phyloP scores from a whole-genome alignment of 2,113 vertebrate species.

The Suricata suricatta region DNA sequence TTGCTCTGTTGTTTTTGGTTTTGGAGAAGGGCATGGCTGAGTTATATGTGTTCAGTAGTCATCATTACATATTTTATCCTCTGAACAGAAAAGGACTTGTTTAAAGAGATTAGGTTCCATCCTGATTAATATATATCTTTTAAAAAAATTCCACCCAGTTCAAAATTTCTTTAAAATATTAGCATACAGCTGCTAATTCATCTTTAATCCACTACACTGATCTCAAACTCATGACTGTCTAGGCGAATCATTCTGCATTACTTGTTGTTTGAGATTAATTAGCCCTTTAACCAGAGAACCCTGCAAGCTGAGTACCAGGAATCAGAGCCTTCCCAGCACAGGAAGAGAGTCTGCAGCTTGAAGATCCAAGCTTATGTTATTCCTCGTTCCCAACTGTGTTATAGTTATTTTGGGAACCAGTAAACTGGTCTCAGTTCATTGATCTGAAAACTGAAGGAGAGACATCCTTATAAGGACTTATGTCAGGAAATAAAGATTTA shows the following conservation, averaged over 20 bases:
- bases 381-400: background rate
- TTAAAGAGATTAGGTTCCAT: conserved; percentile 1
- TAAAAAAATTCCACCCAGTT: background rate
- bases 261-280: background rate
- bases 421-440: background rate
- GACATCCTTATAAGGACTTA: background rate
- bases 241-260: background rate
- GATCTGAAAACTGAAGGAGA: conserved; percentile 7
- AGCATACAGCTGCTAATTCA: background rate
- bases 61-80: conserved; percentile 6
- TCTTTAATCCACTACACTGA: background rate
- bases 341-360: background rate
- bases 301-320: background rate
- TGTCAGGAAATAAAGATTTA: background rate
- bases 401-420: background rate
- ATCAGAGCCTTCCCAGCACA: background rate
- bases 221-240: background rate
- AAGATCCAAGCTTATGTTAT: background rate
- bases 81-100: conserved; percentile 4
- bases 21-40: background rate
- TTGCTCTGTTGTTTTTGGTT: background rate
- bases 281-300: conserved; percentile 4
- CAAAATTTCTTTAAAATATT: conserved; percentile 51
- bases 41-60: background rate
- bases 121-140: background rate